A percentile compares a stretch with the other conserved stretches of the same genome.
Evolutionary conservation across 2,888 invertebrate species (phyloP).

Genomic region (Thera britannica): DNA sequence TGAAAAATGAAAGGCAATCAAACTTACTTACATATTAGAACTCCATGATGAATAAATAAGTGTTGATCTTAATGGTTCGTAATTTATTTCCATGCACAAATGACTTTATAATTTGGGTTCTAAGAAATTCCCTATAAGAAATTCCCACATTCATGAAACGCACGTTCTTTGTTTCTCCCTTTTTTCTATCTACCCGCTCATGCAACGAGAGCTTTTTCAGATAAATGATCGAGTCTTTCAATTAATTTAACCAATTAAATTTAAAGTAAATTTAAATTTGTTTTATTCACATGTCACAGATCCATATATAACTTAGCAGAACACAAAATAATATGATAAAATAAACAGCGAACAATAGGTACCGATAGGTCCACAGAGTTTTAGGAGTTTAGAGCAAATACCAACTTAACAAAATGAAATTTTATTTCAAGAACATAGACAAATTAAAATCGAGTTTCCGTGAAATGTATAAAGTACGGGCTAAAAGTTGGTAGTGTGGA

Average conservation of each 20-base stretch:
- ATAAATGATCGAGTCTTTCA: no score
- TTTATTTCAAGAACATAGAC: background rate
- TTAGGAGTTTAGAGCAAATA: no score
- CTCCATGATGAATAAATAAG: conserved; percentile 28
- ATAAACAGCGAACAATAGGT: background rate
- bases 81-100: conserved; percentile 21
- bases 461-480: conserved; percentile 36
- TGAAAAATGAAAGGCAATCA: conserved; percentile 9
- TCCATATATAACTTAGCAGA: no score
- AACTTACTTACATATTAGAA: conserved; percentile 17
- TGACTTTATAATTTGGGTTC: conserved; percentile 29
- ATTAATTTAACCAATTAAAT: no score
- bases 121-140: background rate
- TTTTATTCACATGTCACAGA: no score
- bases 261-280: no score
- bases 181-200: no score
- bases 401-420: background rate
- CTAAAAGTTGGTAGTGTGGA: conserved; percentile 49
- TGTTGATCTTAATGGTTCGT: conserved; percentile 19
- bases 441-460: conserved; percentile 32
- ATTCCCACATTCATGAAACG: no score
- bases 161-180: no score
- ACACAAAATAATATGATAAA: background rate
- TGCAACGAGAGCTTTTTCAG: no score
- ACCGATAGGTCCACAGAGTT: no score